Percentiles rank a stretch among this genome's conserved stretches.
phyloP scores from a whole-genome alignment of 1,140 invertebrate genomes.

The Homalodisca vitripennis region DNA sequence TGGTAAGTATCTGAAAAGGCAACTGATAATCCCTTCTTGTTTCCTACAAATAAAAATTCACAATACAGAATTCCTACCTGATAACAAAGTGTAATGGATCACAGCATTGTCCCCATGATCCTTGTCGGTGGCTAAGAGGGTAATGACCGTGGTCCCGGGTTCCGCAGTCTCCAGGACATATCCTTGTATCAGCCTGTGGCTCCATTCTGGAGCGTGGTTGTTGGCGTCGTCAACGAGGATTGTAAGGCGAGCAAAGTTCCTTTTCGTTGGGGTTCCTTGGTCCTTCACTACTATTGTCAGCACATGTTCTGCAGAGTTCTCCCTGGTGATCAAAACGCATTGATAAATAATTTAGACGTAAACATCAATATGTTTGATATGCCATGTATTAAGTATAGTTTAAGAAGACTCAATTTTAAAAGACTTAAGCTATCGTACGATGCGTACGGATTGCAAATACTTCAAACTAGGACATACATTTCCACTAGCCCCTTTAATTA shows the following conservation, averaged over 20 bases:
- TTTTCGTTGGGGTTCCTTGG: conserved; percentile 79
- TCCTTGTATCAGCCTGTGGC: conserved; percentile 67
- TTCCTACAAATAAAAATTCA: too few relatives aligned
- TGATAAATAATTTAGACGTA: too few relatives aligned
- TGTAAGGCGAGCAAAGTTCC: conserved; percentile 78
- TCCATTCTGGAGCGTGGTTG: conserved; percentile 84
- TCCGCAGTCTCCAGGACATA: conserved; percentile 74
- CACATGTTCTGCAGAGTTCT: conserved; percentile 77
- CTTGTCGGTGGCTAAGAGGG: conserved; percentile 72
- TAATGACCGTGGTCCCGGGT: conserved; percentile 67
- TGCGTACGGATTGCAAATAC: too few relatives aligned
- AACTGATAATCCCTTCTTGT: too few relatives aligned
- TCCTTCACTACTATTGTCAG: conserved; percentile 89
- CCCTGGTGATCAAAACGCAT: too few relatives aligned
- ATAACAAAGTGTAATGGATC: conserved; percentile 76
- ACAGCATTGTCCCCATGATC: conserved; percentile 80
- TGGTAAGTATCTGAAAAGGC: too few relatives aligned
- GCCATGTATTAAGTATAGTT: too few relatives aligned
- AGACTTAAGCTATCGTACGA: too few relatives aligned
- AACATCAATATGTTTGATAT: too few relatives aligned
- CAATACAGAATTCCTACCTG: conserved; percentile 59
- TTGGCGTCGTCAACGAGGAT: conserved; percentile 85
- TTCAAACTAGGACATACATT: too few relatives aligned
- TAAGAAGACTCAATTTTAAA: too few relatives aligned
- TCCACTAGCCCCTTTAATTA: too few relatives aligned